Conservation (phyloP, 2,888 invertebrate genomes). For the Leptopilina myrica region DNA sequence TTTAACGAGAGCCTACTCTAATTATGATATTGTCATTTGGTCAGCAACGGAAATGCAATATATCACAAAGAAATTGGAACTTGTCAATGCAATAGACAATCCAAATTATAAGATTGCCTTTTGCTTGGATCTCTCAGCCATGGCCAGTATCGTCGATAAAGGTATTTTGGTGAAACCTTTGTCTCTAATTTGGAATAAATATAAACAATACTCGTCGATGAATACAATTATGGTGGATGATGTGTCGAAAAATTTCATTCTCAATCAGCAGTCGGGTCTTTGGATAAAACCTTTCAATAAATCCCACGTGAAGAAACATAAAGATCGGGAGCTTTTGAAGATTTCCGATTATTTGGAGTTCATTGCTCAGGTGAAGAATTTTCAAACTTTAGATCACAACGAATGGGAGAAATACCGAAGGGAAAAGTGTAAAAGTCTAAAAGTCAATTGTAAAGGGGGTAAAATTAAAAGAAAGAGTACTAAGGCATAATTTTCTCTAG, state of each 20-base stretch:
- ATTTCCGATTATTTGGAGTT: slow-evolving; percentile 89
- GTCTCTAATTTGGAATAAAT: slow-evolving; percentile 98
- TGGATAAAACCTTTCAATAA: slow-evolving; percentile 93
- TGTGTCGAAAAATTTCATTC: slow-evolving; percentile 94
- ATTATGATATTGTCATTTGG: slow-evolving; percentile 99
- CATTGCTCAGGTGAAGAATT: slow-evolving; percentile 89
- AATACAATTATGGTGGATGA: slow-evolving; percentile 99
- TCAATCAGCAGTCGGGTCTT: slow-evolving; percentile 97
- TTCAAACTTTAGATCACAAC: slow-evolving; percentile 90
- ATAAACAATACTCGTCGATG: slow-evolving; percentile 89
- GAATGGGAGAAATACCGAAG: slow-evolving; percentile 92
- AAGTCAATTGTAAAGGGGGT: slow-evolving; percentile 51
- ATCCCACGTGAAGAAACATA: slow-evolving; percentile 89
- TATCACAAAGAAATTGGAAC: slow-evolving; percentile 98
- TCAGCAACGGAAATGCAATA: slow-evolving; percentile 99
- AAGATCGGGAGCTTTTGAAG: slow-evolving; percentile 89
- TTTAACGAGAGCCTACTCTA: slow-evolving; percentile 88
- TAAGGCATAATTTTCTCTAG: slow-evolving; percentile 41
- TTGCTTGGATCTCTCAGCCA: slow-evolving; percentile 93
- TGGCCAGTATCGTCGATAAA: slow-evolving; percentile 92
- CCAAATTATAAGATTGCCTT: slow-evolving; percentile 94
- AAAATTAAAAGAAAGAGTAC: no score
- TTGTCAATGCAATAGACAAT: slow-evolving; percentile 90
- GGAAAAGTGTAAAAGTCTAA: slow-evolving; percentile 68
- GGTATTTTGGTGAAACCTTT: slow-evolving; percentile 96